Conservation (phyloP, 2,797 vertebrate species). For the Acrossocheilus wenchowensis region DNA sequence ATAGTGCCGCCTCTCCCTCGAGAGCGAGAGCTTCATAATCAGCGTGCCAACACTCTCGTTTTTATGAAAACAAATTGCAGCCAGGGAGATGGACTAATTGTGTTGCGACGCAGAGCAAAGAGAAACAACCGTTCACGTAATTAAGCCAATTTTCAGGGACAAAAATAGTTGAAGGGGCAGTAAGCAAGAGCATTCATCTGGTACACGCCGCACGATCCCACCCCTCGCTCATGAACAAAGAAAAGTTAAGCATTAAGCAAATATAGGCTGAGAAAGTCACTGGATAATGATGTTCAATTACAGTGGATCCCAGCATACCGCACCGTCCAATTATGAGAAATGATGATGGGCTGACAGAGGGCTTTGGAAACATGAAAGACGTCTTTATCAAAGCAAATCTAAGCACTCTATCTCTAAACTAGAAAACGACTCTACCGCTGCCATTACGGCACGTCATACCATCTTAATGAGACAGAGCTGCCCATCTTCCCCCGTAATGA, state of each 20-base stretch:
- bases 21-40: slow-evolving; percentile 81
- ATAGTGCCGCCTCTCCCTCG: slow-evolving; percentile 83
- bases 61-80: slow-evolving; percentile 97
- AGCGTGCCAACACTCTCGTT: slow-evolving; percentile 90
- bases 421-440: slow-evolving; percentile 22
- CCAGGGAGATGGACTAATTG: slow-evolving; percentile 91
- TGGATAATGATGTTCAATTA: slow-evolving; percentile 87
- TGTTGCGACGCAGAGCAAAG: slow-evolving; percentile 83
- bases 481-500: slow-evolving; percentile 74
- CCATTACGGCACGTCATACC: slow-evolving; percentile 60
- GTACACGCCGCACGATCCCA: slow-evolving; percentile 66
- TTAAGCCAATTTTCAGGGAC: slow-evolving; percentile 92
- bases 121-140: slow-evolving; percentile 83
- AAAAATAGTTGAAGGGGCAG: slow-evolving; percentile 86
- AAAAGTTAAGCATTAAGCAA: slow-evolving; percentile 87
- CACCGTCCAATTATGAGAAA: slow-evolving; percentile 53
- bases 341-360: slow-evolving; percentile 76
- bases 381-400: slow-evolving; percentile 80
- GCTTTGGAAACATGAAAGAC: slow-evolving; percentile 78
- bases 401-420: slow-evolving; percentile 77
- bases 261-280: slow-evolving; percentile 76
- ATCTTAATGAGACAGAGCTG: slow-evolving; percentile 75
- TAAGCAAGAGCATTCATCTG: slow-evolving; percentile 86
- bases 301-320: slow-evolving; percentile 74
- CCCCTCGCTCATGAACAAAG: slow-evolving; percentile 61